Conservation (phyloP, 1,140 invertebrate species). For the Globodera rostochiensis region DNA sequence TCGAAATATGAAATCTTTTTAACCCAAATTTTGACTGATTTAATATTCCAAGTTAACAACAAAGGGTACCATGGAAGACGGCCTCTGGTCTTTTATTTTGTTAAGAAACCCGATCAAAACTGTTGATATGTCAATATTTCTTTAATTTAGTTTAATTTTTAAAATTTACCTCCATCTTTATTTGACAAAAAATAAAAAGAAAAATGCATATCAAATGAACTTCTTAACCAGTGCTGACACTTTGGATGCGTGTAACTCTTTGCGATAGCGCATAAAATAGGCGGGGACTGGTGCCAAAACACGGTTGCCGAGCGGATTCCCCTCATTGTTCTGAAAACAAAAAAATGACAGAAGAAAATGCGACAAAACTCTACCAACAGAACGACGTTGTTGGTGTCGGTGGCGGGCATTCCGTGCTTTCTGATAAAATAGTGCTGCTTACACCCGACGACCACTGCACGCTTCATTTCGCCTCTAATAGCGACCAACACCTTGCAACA, state of each 20-base stretch:
- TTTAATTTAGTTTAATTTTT: background rate
- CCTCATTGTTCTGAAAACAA: conserved; percentile 77
- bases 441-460: conserved; percentile 85
- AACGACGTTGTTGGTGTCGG: conserved; percentile 95
- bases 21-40: too few species aligned
- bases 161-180: conserved; percentile 19
- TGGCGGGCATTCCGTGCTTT: conserved; percentile 80
- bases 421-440: conserved; percentile 78
- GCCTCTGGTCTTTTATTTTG: background rate
- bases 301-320: conserved; percentile 86
- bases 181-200: conserved; percentile 21
- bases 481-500: conserved; percentile 81
- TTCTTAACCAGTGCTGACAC: conserved; percentile 85
- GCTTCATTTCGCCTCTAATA: conserved; percentile 93
- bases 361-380: conserved; percentile 72
- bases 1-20: too few species aligned
- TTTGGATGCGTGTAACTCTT: conserved; percentile 84
- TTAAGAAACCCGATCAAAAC: background rate
- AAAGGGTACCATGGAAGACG: background rate
- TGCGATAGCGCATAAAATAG: conserved; percentile 81
- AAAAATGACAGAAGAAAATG: background rate
- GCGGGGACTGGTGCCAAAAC: conserved; percentile 92
- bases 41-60: conserved; percentile 10
- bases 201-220: conserved; percentile 76
- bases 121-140: background rate